These are phyloP conservation scores for Vireo griseus DNA, from an alignment of 2,797 vertebrate species.

Conservation along the genomic window DNA sequence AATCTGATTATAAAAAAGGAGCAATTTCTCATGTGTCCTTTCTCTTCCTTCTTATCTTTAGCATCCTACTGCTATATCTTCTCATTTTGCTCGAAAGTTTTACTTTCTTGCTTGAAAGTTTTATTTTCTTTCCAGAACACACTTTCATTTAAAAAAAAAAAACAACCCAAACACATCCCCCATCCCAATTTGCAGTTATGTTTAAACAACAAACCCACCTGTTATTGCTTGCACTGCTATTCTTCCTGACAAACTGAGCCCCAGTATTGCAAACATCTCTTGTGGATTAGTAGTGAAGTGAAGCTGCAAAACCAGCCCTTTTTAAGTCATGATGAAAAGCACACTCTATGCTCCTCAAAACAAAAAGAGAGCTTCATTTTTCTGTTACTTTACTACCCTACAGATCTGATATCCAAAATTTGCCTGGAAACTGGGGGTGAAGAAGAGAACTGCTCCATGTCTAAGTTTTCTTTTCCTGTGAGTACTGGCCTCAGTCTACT, in stretches of 20 bases:
- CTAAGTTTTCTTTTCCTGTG: background rate
- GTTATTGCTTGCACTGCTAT: background rate
- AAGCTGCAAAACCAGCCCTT: background rate
- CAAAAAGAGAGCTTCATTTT: background rate
- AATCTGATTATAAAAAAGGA: background rate
- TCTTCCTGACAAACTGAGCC: background rate
- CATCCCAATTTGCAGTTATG: background rate
- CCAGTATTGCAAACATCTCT: background rate
- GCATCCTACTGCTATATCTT: background rate
- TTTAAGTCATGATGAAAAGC: background rate
- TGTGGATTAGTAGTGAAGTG: background rate
- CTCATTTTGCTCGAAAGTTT: background rate
- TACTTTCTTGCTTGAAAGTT: background rate
- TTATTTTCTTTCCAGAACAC: background rate
- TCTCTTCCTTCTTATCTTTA: background rate
- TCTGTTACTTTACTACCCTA: background rate
- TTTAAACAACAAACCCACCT: background rate
- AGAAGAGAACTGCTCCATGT: background rate
- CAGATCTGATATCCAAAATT: background rate
- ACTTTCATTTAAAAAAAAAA: background rate
- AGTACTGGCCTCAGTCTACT: background rate
- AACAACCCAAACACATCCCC: fast-evolving
- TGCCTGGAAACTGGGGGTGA: background rate
- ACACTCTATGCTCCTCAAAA: background rate
- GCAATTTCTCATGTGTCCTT: background rate